Base-by-base conservation (phyloP, 2,888 invertebrate genomes). In the Nemapogon koenigi region DNA sequence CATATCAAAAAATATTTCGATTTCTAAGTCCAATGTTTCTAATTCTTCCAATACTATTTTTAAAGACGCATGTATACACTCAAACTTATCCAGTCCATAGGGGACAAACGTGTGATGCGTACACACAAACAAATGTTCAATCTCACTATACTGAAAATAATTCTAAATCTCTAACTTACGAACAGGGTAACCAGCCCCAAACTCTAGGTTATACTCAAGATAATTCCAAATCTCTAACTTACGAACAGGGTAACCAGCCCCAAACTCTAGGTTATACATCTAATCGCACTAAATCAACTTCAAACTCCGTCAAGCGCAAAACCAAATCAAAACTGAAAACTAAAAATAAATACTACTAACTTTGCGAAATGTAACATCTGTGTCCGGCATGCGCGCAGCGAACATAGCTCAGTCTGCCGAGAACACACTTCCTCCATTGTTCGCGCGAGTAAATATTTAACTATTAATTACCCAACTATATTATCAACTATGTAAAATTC, bases 171-270 rank as follows among this genome's bases (percentile, higher is more conserved):
- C 4, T 22, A 8, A 37, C 42, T 32, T 26, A 43, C 38, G 41
- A 40, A 44, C 43, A 44, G 43, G 42, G 43, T 44, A 44, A 30
- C 42, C 44, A 43, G 41, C 41, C 42, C 41, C 46, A 43, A 45
- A 42, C 39, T 27, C 42, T 41, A 11, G 31, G 35, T 37, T 33
- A 26, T 35, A n/a, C 28, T 16, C 14, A 11, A 16, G 4, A 28
- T 28, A 4, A 6, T 31, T 28, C 37, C 31, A 25, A 13, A 3
- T 31, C 27, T 16, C 4, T 22, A 8, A 37, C 42, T 32, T 26
- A 43, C 38, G 41, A 40, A 44, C 43, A 44, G 43, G 42, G 43
- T 44, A 44, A 30, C 42, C 44, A 43, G 41, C 41, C 42, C 41
- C 46, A 43, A 45, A 42, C 39, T 27, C 42, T 41, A 11, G 31